Evolutionary conservation across 2,888 invertebrate species (phyloP).

Genomic region (Odiellus spinosus): DNA sequence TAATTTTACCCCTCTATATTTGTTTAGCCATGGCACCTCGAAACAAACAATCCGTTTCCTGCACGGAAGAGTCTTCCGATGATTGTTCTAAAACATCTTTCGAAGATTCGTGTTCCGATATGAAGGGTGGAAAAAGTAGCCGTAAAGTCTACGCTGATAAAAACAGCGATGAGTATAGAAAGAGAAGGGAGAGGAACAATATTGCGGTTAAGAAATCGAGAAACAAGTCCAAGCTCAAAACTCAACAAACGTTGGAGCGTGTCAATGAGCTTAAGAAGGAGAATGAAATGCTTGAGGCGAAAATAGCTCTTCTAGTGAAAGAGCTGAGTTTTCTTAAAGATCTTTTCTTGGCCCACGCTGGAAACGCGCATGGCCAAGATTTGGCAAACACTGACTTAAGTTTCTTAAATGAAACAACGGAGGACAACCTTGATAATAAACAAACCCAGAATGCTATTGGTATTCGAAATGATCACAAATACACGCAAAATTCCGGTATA

Average conservation of each 20-base stretch:
- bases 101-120: conserved; percentile 2
- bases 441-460: not conserved
- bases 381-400: conserved; percentile 27
- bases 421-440: not conserved
- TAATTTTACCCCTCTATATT: too few species aligned
- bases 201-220: conserved; percentile 69
- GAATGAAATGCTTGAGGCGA: conserved; percentile 61
- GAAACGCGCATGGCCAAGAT: conserved; percentile 33
- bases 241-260: conserved; percentile 55
- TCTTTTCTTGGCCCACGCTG: conserved; percentile 60
- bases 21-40: conserved; percentile 10
- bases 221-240: conserved; percentile 47
- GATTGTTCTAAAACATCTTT: conserved; percentile 6
- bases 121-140: conserved; percentile 6
- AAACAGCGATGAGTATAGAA: conserved; percentile 48
- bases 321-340: conserved; percentile 65
- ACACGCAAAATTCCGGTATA: too few species aligned
- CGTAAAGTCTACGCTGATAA: conserved; percentile 39
- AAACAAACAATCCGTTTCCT: conserved; percentile 7
- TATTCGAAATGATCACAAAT: too few species aligned
- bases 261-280: conserved; percentile 59
- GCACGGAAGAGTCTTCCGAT: conserved; percentile 12
- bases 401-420: conserved; percentile 10
- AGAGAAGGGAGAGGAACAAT: conserved; percentile 58
- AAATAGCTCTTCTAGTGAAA: conserved; percentile 61